Base-by-base conservation (phyloP, 2,888 invertebrate species). In the Meloe dianella region DNA sequence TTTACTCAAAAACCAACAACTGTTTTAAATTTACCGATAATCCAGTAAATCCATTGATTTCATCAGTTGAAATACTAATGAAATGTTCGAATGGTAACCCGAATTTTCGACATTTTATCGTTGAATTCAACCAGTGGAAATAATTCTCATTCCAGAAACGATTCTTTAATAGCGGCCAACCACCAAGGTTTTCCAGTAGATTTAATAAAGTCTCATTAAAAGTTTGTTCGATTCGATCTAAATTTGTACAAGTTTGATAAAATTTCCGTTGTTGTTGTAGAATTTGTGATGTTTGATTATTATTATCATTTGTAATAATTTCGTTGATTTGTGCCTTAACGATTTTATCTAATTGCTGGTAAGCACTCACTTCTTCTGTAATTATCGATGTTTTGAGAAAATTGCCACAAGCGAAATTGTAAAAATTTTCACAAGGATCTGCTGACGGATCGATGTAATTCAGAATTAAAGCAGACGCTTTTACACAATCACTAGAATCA, bases 391-490 rank as follows among this genome's bases (percentile, higher is more conserved):
- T 86, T 75, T 87, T 87, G 32, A 90, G 81, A 80, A 91, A 93
- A 2, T 87, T 87, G 3, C 92, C 92, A 76, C 93, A 93, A 0
- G 92, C 87, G 78, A 91, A 93, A 72, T 89, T 85, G 81, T 92
- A 92, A 82, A 93, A 93, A 78, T 93, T 90, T 67, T 92, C 90
- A 78, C 93, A 93, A 0, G 93, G 92, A 71, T 92, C 89, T 12
- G 89, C 87, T 0, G 82, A 80, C 0, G 85, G 81, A 74, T 93
- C 89, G 87, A 93, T 89, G 75, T 89, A 89, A 65, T 86, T 83
- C 47, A 93, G 81, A 17, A 93, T 84, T 71, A 87, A 87, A 0
- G 91, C 88, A 0, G 93, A 91, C 89, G 91, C 89, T 77, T 90
- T 89, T 57, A 94, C 86, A 83, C 95, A 95, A 77, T 91, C 71